Conservation (phyloP, 53 echinoderm and acorn worm genomes). For the Arbacia lixula region DNA sequence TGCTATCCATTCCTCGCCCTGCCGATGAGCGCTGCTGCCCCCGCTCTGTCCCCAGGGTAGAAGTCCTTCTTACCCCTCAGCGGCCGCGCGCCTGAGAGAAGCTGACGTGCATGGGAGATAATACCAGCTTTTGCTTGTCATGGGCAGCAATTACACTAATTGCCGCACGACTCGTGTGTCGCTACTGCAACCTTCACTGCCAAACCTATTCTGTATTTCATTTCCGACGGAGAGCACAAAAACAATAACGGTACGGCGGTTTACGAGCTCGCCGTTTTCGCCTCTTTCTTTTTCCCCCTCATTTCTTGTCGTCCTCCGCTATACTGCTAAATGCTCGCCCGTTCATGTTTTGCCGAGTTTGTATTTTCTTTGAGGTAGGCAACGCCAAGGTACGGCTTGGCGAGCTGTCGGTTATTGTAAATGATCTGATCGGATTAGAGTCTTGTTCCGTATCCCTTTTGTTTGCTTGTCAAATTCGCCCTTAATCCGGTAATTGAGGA, state of each 20-base stretch:
- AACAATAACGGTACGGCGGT: constrained; percentile 43
- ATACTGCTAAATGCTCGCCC: too few relatives aligned
- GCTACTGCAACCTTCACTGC: constrained; percentile 37
- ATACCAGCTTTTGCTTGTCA: constrained; percentile 48
- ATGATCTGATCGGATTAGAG: constrained; percentile 38
- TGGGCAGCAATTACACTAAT: constrained; percentile 51
- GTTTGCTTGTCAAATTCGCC: constrained; percentile 45
- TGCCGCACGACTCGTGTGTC: constrained; percentile 51
- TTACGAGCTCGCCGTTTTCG: not conserved
- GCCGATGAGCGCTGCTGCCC: too few relatives aligned
- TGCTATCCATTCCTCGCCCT: too few relatives aligned
- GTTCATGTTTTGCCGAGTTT: too few relatives aligned
- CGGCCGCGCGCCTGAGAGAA: not conserved
- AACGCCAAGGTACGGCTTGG: not conserved
- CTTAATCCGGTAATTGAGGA: constrained; percentile 58
- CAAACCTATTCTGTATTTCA: not conserved
- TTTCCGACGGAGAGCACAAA: constrained; percentile 8
- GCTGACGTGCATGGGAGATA: constrained; percentile 11
- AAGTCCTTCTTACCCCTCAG: too few relatives aligned
- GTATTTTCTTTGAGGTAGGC: too few relatives aligned
- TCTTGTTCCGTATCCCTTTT: constrained; percentile 19
- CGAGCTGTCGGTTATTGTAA: constrained; percentile 47
- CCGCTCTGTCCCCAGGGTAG: too few relatives aligned
- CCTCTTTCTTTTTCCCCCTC: not conserved
- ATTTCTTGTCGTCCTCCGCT: not conserved